Conservation (phyloP, 2,888 invertebrate species). For the Phengaris arion region DNA sequence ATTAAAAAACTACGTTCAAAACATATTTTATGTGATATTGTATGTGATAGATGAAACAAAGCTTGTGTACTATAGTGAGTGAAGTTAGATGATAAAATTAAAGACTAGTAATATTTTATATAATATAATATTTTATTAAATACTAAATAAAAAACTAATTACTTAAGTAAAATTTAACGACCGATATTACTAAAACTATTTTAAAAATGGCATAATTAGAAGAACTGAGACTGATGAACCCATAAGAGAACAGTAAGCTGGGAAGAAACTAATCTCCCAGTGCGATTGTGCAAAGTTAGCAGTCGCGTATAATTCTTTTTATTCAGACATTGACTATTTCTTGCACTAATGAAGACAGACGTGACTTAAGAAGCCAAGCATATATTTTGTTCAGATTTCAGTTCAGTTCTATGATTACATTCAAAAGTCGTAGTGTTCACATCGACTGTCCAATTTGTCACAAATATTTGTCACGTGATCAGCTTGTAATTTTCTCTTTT, state of each 20-base stretch:
- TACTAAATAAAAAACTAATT: too few species aligned
- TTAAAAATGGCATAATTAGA: too few species aligned
- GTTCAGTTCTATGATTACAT: not conserved
- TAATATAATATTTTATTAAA: too few species aligned
- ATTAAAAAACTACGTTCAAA: not conserved
- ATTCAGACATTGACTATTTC: not conserved
- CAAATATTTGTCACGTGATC: not conserved
- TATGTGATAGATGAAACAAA: not conserved
- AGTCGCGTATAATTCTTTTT: not conserved
- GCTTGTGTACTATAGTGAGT: not conserved
- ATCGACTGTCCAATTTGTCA: not conserved
- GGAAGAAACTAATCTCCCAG: not conserved
- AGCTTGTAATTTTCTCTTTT: not conserved
- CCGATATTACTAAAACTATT: too few species aligned
- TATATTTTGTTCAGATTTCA: not conserved
- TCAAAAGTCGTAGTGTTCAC: too few species aligned
- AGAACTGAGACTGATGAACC: too few species aligned
- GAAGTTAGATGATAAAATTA: not conserved
- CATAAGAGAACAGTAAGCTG: not conserved
- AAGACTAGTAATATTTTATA: too few species aligned
- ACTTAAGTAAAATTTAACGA: too few species aligned
- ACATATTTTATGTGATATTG: constrained; percentile 4
- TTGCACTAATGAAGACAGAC: not conserved
- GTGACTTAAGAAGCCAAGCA: not conserved
- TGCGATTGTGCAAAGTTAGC: not conserved